Percentiles rank a stretch among this genome's conserved stretches.
Evolutionary conservation across 2,888 invertebrate species (phyloP).

Genomic region (Drosophila meridiana): DNA sequence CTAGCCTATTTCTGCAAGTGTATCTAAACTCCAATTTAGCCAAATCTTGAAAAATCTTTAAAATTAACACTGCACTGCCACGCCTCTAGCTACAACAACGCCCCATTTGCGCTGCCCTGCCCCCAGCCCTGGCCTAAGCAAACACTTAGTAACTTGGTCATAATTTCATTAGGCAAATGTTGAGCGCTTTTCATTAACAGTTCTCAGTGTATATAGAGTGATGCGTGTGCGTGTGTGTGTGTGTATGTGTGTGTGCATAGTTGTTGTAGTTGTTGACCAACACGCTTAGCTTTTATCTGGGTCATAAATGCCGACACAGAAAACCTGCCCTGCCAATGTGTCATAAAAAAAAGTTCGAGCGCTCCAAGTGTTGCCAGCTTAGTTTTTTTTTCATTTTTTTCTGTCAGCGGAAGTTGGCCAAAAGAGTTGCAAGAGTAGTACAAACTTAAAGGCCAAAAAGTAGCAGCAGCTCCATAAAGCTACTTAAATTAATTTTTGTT

Average conservation of each 20-base stretch:
- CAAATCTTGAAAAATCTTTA: neutral
- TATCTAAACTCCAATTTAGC: neutral
- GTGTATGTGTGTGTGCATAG: conserved; percentile 17
- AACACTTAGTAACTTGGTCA: conserved; percentile 69
- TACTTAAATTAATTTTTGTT: conserved; percentile 62
- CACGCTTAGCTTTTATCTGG: conserved; percentile 75
- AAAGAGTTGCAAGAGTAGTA: conserved; percentile 52
- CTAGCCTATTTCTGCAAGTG: conserved; percentile 2
- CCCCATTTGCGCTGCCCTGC: too few relatives aligned
- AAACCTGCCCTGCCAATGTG: conserved; percentile 56
- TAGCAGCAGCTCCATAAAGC: conserved; percentile 38
- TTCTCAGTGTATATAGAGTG: conserved; percentile 23
- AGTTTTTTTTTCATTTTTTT: conserved; percentile 16
- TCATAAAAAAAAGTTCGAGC: conserved; percentile 57
- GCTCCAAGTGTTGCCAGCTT: conserved; percentile 28
- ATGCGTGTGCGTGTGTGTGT: conserved; percentile 10
- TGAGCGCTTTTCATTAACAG: conserved; percentile 81
- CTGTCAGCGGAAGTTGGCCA: conserved; percentile 69
- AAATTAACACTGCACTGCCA: neutral
- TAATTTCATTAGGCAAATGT: conserved; percentile 81
- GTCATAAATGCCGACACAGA: conserved; percentile 70
- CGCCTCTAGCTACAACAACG: neutral
- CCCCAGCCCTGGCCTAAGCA: neutral
- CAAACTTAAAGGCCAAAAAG: conserved; percentile 22
- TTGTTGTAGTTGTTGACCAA: conserved; percentile 61